Conservation (phyloP, 2,888 invertebrate species). For the Andrena bicolor region DNA sequence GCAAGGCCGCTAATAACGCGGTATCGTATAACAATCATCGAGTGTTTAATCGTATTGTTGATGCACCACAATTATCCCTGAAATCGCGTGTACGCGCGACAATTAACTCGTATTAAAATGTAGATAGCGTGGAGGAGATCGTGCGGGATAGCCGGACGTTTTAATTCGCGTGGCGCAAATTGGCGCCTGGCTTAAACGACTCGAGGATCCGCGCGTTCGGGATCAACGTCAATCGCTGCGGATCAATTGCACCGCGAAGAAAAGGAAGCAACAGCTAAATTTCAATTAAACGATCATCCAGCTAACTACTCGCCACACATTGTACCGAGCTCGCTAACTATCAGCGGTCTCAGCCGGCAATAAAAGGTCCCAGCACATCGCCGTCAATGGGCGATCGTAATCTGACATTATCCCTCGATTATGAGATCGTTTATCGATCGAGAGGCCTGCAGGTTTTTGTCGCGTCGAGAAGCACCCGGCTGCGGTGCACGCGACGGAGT, state of each 20-base stretch:
- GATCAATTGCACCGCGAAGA: too few relatives aligned
- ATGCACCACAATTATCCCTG: slow-evolving; percentile 23
- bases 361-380: not conserved
- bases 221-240: not conserved
- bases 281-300: not conserved
- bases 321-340: not conserved
- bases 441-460: not conserved
- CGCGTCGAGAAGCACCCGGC: not conserved
- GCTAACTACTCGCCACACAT: not conserved
- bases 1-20: slow-evolving; percentile 38
- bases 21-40: slow-evolving; percentile 36
- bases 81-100: not conserved
- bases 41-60: slow-evolving; percentile 35
- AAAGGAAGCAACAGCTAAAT: not conserved
- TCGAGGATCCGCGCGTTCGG: not conserved
- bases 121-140: not conserved
- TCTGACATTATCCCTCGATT: not conserved
- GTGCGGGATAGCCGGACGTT: not conserved
- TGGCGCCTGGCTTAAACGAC: not conserved
- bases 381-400: not conserved
- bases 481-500: not conserved
- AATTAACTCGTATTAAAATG: slow-evolving; percentile 4
- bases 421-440: slow-evolving; percentile 3
- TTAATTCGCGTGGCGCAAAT: not conserved
- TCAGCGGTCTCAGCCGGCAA: too few relatives aligned